phyloP scores from a whole-genome alignment of 2,888 invertebrate genomes.

The Conomelus anceps region DNA sequence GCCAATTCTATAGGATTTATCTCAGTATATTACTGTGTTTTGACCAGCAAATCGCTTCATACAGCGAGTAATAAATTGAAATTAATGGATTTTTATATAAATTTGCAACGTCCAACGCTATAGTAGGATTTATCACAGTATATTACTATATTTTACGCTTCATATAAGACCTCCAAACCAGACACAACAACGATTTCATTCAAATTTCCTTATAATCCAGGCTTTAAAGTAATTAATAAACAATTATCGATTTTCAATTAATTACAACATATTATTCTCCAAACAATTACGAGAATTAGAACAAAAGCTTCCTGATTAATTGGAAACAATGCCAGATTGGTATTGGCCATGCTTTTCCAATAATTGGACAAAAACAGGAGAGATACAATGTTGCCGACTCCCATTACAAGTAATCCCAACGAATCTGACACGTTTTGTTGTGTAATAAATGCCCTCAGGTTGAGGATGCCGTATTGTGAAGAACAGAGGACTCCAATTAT shows the following conservation, averaged over 20 bases:
- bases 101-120: too few relatives aligned
- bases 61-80: too few relatives aligned
- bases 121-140: too few relatives aligned
- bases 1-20: too few relatives aligned
- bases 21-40: too few relatives aligned
- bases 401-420: neutral
- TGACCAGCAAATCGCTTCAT: too few relatives aligned
- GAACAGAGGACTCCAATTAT: neutral
- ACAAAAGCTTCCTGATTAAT: neutral
- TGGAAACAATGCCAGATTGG: too few relatives aligned
- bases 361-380: neutral
- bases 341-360: neutral
- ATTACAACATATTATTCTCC: neutral
- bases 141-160: too few relatives aligned
- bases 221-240: neutral
- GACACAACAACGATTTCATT: too few relatives aligned
- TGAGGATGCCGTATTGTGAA: neutral
- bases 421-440: neutral
- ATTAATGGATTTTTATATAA: too few relatives aligned
- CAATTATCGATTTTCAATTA: neutral
- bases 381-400: neutral
- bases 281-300: neutral
- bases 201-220: too few relatives aligned
- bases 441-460: neutral
- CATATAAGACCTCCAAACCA: too few relatives aligned